These are phyloP conservation scores for Mus minutoides DNA, from an alignment of 2,797 vertebrate species.

Conservation along the genomic window DNA sequence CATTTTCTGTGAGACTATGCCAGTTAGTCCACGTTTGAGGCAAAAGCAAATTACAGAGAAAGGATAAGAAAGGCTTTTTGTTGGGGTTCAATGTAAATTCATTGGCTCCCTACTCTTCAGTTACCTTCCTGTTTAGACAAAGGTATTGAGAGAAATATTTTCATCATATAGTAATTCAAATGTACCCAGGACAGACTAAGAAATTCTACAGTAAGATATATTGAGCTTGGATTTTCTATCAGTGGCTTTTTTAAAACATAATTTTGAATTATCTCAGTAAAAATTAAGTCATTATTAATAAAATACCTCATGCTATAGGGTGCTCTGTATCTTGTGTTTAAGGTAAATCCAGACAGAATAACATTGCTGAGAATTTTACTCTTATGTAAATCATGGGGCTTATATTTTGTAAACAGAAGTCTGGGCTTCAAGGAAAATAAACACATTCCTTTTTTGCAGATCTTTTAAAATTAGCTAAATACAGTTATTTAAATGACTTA, in stretches of 20 bases:
- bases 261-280: neutral
- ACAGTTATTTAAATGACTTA: constrained; percentile 29
- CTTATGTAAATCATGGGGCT: neutral
- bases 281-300: constrained; percentile 13
- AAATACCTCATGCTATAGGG: neutral
- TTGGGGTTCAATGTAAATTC: constrained; percentile 66
- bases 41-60: constrained; percentile 60
- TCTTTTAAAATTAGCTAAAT: constrained; percentile 14
- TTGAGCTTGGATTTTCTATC: neutral
- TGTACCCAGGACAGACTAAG: constrained; percentile 14
- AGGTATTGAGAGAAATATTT: constrained; percentile 28
- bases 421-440: neutral
- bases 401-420: constrained; percentile 13
- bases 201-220: constrained; percentile 35
- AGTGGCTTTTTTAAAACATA: constrained; percentile 2
- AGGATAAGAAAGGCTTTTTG: constrained; percentile 34
- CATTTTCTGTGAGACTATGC: neutral
- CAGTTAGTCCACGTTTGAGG: neutral
- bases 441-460: neutral
- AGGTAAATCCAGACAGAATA: constrained; percentile 7
- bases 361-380: neutral
- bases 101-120: neutral
- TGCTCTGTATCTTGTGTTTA: neutral
- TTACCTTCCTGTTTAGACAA: constrained; percentile 47
- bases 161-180: constrained; percentile 53